Conservation (phyloP, 2,888 invertebrate genomes). For the Heliconius hortense region DNA sequence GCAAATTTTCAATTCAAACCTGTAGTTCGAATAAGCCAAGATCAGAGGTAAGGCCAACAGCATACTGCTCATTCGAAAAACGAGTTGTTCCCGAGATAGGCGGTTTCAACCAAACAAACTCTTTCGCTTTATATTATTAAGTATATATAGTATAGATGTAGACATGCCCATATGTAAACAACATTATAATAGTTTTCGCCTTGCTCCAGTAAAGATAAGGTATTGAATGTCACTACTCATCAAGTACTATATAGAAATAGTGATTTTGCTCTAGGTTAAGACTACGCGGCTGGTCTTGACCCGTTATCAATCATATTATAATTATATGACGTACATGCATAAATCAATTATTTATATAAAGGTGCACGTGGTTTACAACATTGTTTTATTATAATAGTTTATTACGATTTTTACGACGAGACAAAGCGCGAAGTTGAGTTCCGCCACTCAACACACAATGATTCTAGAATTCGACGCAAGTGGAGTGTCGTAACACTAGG, state of each 20-base stretch:
- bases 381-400: neutral
- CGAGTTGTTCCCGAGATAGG: too few species aligned
- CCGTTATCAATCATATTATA: neutral
- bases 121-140: too few species aligned
- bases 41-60: too few species aligned
- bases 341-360: neutral
- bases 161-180: neutral
- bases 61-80: too few species aligned
- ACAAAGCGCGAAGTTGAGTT: too few species aligned
- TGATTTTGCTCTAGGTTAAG: slow-evolving; percentile 13
- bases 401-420: neutral
- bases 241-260: neutral
- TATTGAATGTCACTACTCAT: slow-evolving; percentile 6
- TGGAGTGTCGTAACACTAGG: too few species aligned
- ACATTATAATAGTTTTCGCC: neutral
- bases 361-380: neutral
- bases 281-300: neutral
- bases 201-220: slow-evolving; percentile 12
- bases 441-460: too few species aligned
- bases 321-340: neutral
- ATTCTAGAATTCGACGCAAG: too few species aligned
- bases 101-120: too few species aligned
- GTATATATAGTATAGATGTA: too few species aligned
- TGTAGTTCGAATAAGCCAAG: too few species aligned
- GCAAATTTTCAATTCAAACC: too few species aligned